Conservation (phyloP, 1,140 invertebrate species). For the Platyscapa corneri region DNA sequence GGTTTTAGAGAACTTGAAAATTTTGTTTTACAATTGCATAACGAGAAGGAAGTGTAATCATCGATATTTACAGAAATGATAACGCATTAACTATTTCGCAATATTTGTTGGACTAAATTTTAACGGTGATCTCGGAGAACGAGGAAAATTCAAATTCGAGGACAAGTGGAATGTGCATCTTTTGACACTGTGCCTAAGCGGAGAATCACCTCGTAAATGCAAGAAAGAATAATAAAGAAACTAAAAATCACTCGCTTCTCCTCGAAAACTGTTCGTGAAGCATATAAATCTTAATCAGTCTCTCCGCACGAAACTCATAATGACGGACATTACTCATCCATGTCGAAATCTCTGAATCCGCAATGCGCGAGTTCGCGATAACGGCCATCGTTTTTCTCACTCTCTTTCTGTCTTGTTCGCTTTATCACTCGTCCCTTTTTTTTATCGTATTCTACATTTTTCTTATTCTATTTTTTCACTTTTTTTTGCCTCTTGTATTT, state of each 20-base stretch:
- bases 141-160: neutral
- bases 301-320: conserved; percentile 28
- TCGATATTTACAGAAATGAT: neutral
- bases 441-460: neutral
- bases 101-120: neutral
- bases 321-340: conserved; percentile 48
- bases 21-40: conserved; percentile 20
- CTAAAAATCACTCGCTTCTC: neutral
- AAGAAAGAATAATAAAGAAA: conserved; percentile 8
- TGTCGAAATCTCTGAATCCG: conserved; percentile 35
- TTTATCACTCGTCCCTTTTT: neutral
- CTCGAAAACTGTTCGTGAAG: neutral
- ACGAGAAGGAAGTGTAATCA: neutral
- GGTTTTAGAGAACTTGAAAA: neutral
- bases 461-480: neutral
- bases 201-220: neutral
- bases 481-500: neutral
- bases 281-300: conserved; percentile 41
- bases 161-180: too few relatives aligned
- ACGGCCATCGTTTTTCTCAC: conserved; percentile 26
- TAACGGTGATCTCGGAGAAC: neutral
- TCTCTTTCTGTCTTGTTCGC: conserved; percentile 38
- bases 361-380: neutral
- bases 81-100: neutral
- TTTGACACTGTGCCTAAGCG: neutral